phyloP scores from a whole-genome alignment of 1,140 invertebrate genomes.

The Pteromalus puparum region DNA sequence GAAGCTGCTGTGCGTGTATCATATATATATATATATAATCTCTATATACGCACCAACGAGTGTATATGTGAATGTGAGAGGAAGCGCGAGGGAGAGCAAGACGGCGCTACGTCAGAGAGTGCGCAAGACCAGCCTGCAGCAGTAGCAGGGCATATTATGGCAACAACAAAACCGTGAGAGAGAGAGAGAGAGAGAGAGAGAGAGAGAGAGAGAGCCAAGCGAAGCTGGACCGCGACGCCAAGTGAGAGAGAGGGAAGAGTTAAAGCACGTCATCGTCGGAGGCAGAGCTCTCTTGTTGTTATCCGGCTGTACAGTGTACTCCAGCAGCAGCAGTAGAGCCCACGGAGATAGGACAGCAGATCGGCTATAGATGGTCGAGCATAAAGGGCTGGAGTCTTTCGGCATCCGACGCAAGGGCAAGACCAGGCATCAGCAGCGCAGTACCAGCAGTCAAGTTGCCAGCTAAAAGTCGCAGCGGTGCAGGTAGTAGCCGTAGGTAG shows the following conservation, averaged over 20 bases:
- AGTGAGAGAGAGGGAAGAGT: background rate
- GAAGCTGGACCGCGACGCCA: background rate
- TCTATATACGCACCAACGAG: background rate
- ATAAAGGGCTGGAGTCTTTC: conserved; percentile 59
- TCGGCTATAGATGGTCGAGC: conserved; percentile 66
- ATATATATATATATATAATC: no score
- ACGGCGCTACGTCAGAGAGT: conserved; percentile 3
- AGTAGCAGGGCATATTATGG: conserved; percentile 23
- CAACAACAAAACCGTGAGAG: conserved; percentile 40
- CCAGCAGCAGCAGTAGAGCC: background rate
- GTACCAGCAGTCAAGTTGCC: conserved; percentile 16
- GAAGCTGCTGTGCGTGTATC: conserved; percentile 9
- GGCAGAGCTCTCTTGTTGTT: background rate
- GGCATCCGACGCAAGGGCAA: conserved; percentile 59
- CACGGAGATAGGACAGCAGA: background rate
- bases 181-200: background rate
- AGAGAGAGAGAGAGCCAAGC: background rate
- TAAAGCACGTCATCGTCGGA: background rate
- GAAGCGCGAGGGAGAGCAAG: background rate
- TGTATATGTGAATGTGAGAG: background rate
- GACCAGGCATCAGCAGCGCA: conserved; percentile 46
- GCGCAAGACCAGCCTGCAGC: background rate
- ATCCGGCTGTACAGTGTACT: background rate
- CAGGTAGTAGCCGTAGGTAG: background rate
- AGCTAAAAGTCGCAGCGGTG: conserved; percentile 4